Percentiles rank a stretch among this genome's conserved stretches.
phyloP scores from a whole-genome alignment of 2,888 invertebrate species.

The Heteropelma amictum region DNA sequence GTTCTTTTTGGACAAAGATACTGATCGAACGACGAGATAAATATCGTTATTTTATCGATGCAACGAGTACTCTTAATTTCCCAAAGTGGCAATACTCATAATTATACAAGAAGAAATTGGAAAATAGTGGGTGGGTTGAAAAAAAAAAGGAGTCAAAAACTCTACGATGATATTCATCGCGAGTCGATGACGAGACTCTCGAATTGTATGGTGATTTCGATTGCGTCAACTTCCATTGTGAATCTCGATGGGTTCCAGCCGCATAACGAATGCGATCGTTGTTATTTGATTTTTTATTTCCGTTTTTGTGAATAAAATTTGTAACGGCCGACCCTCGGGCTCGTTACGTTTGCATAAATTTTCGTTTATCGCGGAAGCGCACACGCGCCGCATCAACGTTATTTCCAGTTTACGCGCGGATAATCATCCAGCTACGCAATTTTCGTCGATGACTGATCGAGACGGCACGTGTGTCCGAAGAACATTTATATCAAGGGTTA shows the following conservation, averaged over 20 bases:
- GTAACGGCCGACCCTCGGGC: conserved; percentile 7
- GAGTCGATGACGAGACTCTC: not conserved
- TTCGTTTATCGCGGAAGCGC: conserved; percentile 21
- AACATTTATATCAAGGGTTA: not conserved
- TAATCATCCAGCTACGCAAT: conserved; percentile 45
- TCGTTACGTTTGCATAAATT: conserved; percentile 39
- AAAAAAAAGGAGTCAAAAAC: too few species aligned
- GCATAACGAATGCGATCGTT: conserved; percentile 10
- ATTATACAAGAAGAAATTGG: too few species aligned
- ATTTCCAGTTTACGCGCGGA: conserved; percentile 42
- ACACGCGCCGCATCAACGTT: conserved; percentile 2
- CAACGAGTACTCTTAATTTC: too few species aligned
- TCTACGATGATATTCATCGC: not conserved
- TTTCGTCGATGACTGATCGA: conserved; percentile 46
- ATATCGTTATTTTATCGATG: too few species aligned
- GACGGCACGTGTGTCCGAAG: conserved; percentile 30
- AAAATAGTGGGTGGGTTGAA: too few species aligned
- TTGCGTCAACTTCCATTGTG: not conserved
- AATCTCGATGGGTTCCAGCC: not conserved
- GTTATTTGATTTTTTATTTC: too few species aligned
- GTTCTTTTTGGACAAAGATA: too few species aligned
- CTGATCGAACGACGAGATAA: too few species aligned
- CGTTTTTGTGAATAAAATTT: conserved; percentile 9
- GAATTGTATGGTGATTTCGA: too few species aligned
- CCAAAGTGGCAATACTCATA: too few species aligned